phyloP scores from a whole-genome alignment of 2,888 invertebrate genomes.

The Nudaria mundana region DNA sequence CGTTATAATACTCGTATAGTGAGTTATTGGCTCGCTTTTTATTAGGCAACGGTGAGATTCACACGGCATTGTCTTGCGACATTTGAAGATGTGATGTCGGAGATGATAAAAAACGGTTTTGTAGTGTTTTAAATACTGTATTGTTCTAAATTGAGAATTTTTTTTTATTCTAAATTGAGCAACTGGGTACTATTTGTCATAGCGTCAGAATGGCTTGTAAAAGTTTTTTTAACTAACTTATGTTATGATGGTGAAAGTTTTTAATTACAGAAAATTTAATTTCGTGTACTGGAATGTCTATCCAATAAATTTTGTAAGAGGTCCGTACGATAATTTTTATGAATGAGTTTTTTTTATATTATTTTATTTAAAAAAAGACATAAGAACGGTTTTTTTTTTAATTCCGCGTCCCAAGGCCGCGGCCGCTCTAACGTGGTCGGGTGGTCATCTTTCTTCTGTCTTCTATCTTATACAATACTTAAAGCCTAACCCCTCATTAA shows the following conservation, averaged over 20 bases:
- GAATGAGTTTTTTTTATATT: no score
- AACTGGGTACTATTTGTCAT: conserved; percentile 39
- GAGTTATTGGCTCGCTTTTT: conserved; percentile 60
- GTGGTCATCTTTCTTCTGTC: no score
- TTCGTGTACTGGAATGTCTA: conserved; percentile 3
- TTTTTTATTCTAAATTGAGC: conserved; percentile 57
- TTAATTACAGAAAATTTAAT: conserved; percentile 5
- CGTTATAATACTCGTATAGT: conserved; percentile 59
- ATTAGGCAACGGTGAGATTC: conserved; percentile 59
- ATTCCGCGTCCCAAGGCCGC: no score
- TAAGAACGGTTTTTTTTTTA: no score
- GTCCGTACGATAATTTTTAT: no score
- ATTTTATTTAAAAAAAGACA: no score
- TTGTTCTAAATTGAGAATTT: conserved; percentile 64
- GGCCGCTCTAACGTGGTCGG: no score
- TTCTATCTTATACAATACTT: no score
- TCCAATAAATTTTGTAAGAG: no score
- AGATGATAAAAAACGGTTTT: conserved; percentile 69
- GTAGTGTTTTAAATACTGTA: conserved; percentile 66
- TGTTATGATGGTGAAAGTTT: conserved; percentile 18
- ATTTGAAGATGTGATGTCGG: conserved; percentile 57
- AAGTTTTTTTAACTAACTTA: conserved; percentile 13
- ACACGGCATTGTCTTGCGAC: conserved; percentile 71
- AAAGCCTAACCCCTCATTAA: no score
- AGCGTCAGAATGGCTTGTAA: conserved; percentile 26